Base-by-base conservation (phyloP, 2,888 invertebrate genomes). In the Protophormia terraenovae region DNA sequence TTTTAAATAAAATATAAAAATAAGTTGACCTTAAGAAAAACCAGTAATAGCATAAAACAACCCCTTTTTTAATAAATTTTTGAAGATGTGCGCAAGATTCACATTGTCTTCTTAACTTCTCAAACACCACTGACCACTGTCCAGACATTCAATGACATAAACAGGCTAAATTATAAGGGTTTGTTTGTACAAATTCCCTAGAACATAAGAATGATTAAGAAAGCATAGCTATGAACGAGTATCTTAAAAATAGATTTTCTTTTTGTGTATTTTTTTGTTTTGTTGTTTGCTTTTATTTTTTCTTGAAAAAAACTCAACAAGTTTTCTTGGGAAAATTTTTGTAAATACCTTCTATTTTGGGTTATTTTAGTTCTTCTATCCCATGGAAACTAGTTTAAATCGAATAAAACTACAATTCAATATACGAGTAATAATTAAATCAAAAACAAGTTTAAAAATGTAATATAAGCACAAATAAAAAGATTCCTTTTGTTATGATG, bases 41-140 rank as follows among this genome's bases (percentile, higher is more conserved):
- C 19, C 19, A 32, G 32, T 41, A 12, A 41, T 0, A 32, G n/a
- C 35, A 19, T 8, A 62, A 64, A 64, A 41, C 64, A 22, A 64
- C 64, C 64, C 38, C 64, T 7, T 12, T 55, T 64, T 64, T 14
- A 5, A 41, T 16, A 16, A 35, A 19, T 64, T 2, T 24, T 24
- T 24, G 12, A 41, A 38, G 38, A 64, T 64, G 41, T 45, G 41
- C 64, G 64, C 64, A 64, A 64, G 64, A 38, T 64, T 64, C 41
- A 14, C 24, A 22, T 41, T 41, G 64, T 64, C 41, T 64, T 12
- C 7, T 62, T 22, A 35, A 22, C n/a, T 55, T 27, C 35, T 35
- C 41, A 64, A 64, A 64, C 64, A 14, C 24, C 19, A 55, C 64
- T 64, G 24, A 16, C 41, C 64, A 41, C 19, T 64, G 64, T 22